Conservation (phyloP, 2,113 vertebrate genomes). For the Abramis brama region DNA sequence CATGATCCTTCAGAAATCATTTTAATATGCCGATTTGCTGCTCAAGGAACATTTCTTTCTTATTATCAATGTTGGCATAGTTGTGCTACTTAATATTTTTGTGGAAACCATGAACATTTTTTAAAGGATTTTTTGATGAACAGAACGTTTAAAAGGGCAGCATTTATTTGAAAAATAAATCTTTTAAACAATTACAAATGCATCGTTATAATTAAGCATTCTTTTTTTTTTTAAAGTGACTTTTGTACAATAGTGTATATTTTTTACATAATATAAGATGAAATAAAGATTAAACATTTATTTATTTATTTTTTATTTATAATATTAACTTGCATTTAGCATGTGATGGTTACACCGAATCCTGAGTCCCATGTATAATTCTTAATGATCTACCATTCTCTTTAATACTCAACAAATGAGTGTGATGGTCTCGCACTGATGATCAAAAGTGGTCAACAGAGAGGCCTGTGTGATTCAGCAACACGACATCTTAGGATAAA, state of each 20-base stretch:
- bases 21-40: background rate
- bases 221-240: no score
- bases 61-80: background rate
- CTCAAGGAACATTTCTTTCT: background rate
- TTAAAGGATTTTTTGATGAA: no score
- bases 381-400: background rate
- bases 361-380: background rate
- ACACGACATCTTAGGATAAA: slow-evolving; percentile 62
- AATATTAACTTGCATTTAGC: background rate
- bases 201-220: no score
- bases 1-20: background rate
- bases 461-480: slow-evolving; percentile 56
- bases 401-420: background rate
- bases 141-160: no score
- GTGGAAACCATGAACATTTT: no score
- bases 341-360: no score
- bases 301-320: background rate
- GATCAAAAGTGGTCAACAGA: slow-evolving; percentile 66
- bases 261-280: no score
- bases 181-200: no score
- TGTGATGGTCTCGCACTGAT: slow-evolving; percentile 61
- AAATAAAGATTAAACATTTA: background rate
- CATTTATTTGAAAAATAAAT: no score
- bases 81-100: no score
- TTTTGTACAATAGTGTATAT: no score